Base-by-base conservation (phyloP, 2,113 vertebrate species). In the Pelmatolapia mariae region DNA sequence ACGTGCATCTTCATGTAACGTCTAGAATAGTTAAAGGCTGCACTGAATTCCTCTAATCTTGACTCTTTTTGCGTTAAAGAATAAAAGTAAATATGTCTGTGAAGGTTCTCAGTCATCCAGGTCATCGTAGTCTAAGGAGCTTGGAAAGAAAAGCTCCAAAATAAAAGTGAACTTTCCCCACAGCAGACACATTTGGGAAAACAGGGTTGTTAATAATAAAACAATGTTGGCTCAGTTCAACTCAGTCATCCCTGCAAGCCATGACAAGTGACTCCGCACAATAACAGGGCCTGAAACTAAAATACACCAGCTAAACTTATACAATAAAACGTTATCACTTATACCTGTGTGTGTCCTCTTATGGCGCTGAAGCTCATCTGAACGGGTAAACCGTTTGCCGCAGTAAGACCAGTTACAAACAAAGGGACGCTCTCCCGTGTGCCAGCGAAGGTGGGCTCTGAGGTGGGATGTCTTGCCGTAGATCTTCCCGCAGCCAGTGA, bases 401-500 rank as follows among this genome's bases (percentile, higher is more conserved):
- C 98, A 99, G 88, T 97, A 98, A 54, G 97, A 84, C 98, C 98
- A 99, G 84, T 92, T 89, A 94, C 98, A 99, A 92, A 98, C 95
- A 52, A 99, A 99, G 10, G 98, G 98, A 0, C 98, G 93, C 86
- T 99, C 98, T 6, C 98, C 98, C 2, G 98, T 99, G 94, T 99
- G 98, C 98, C 98, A 99, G 82, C 98, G 96, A 88, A 99, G 96
- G 89, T 99, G 98, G 1, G 98, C 98, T 33, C 98, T 95, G 68
- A 99, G 95, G 93, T 99, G 98, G 3, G 98, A 99, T 0, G 98
- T 99, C 86, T 99, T 99, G 13, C 98, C 98, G 10, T 99, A 99
- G 16, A 99, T 97, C 95, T 99, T 99, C 22, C 97, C 97, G 81
- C 98, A 99, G 80, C 98, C 98, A 1, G 96, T 94, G 61, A 99